These are phyloP conservation scores for Agapostemon virescens DNA, from an alignment of 2,888 invertebrate species.

Conservation along the genomic window DNA sequence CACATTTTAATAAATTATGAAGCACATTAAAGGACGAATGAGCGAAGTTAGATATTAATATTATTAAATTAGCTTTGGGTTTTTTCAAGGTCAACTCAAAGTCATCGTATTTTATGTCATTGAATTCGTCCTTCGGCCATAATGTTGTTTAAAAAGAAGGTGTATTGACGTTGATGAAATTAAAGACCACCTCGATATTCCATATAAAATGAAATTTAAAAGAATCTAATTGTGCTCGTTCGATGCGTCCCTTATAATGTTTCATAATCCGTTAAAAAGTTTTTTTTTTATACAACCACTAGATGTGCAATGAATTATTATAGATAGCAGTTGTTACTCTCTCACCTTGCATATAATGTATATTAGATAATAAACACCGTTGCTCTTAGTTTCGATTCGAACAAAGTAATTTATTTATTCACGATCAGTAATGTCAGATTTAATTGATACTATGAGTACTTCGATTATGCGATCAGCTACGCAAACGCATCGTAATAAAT, in stretches of 20 bases:
- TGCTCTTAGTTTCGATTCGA: not conserved
- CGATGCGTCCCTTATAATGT: no score
- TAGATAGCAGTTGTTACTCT: not conserved
- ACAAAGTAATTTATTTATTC: not conserved
- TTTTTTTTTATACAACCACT: not conserved
- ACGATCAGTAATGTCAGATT: not conserved
- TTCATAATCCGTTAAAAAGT: not conserved
- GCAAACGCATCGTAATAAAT: not conserved
- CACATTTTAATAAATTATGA: no score
- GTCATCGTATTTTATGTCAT: no score
- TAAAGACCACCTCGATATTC: not conserved
- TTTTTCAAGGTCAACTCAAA: not conserved
- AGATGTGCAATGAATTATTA: not conserved
- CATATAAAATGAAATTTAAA: not conserved
- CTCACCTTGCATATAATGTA: not conserved
- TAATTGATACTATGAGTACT: not conserved
- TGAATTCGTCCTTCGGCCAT: no score
- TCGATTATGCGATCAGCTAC: not conserved
- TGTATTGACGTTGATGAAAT: not conserved
- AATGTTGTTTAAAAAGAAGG: no score
- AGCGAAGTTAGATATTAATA: no score
- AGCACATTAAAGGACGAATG: no score
- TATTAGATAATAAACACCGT: not conserved
- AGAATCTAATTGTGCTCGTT: not conserved
- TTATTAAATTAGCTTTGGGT: not conserved